Base-by-base conservation (phyloP, 2,113 vertebrate species). In the Scomber scombrus region DNA sequence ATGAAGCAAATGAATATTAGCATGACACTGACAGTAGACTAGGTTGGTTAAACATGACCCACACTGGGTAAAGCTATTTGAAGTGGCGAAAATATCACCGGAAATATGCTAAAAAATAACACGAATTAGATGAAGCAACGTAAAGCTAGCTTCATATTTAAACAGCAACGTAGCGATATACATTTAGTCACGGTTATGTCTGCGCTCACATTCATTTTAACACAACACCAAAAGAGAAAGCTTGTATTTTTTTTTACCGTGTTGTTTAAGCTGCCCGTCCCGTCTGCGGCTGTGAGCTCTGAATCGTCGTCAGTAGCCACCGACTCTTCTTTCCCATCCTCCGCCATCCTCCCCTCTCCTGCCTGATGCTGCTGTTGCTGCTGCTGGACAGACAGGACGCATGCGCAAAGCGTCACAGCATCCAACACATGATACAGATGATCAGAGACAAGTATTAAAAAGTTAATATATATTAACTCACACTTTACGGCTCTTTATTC, bases 321-420 rank as follows among this genome's bases (percentile, higher is more conserved):
- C 18, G 81, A 78, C 47, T 93, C 91, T 5, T 91, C 88, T 51
- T 75, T 89, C 26, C 72, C 87, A 56, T 91, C 89, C 70, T 95
- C 93, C 89, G 92, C 92, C 94, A 94, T 95, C 82, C 84, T 89
- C 29, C 40, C 78, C 62, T 14, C 15, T 15, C 6, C 76, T 73
- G n/a, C 6, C 76, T 73, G n/a, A 56, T 49, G 70, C 51, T 82
- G 75, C 21, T 62, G 65, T 11, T 49, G 70, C 51, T 82, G 75
- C 21, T 62, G 65, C 11, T 50, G 23, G 0, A 40, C 61, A 58
- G 40, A 9, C 43, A 68, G 15, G 3, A 13, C 92, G 90, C 93
- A 91, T 91, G 92, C 89, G 90, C 82, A 85, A 0, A 73, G 18
- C 45, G 5, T 43, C 64, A 4, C 8, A 23, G 11, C 43, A 78